Evolutionary conservation across 2,113 vertebrate species (phyloP), one percentile per base, ranked within the genome.

Genomic region (Hystrix cristata): DNA sequence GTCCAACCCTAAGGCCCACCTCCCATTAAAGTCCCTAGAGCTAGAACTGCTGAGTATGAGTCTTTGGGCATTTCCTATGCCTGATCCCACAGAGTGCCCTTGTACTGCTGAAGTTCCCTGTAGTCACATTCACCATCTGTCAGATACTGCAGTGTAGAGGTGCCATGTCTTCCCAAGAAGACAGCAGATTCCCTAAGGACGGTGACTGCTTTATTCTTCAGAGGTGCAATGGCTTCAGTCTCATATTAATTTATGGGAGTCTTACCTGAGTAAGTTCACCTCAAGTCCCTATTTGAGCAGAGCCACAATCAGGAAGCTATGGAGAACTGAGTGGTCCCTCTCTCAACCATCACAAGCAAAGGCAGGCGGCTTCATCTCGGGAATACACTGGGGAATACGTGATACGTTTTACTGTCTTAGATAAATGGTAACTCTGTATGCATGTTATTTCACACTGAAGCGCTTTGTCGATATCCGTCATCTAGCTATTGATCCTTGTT

Each of bases 391-490:
- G 34, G 38, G 38, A 38, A 38, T 38, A 60, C 53, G 53, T 31
- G 59, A 57, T 55, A 48, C 16, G 29, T 5, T n/a, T 62, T 23
- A 25, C 48, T 59, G 46, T 34, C n/a, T 34, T 1, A 84, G 89
- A 83, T 65, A 83, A 93, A 86, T 55, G 38, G 76, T 55, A 46
- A n/a, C 48, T 87, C 46, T 65, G 57, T 43, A 29, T 1, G 23
- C 31, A 16, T 48, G 25, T 25, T 34, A n/a, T 14, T 53, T 85
- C 87, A 81, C 76, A 92, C 91, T 81, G 51, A 12, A 38, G 62
- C 11, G 62, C 78, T 97, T 72, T 62, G 92, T 69, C 96, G 97
- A 95, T 97, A 97, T 97, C 97, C 95, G 87, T 65, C 29, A 25
- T 83, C 62, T 81, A 71, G 87, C 92, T 48, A 90, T 81, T 82